Percentiles rank a stretch among this genome's conserved stretches.
These are phyloP conservation scores for Marmota flaviventris DNA, from an alignment of 2,113 vertebrate genomes.

Conservation along the genomic window DNA sequence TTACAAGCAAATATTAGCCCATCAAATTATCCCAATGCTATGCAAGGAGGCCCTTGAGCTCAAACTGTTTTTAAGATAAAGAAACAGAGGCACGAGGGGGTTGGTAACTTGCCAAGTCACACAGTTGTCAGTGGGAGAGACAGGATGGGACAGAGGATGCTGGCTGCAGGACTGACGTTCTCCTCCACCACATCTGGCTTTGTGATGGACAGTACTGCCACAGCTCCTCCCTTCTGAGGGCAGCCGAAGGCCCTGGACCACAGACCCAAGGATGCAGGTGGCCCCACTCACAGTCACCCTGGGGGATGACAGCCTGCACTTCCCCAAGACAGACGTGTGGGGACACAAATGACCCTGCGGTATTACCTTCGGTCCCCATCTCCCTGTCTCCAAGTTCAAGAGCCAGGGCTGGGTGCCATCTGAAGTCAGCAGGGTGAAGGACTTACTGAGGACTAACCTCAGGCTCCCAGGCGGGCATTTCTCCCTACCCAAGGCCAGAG, in stretches of 20 bases:
- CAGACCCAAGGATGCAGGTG: accelerated
- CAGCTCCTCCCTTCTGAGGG: accelerated
- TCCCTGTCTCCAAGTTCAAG: not conserved
- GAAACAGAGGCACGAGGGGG: accelerated
- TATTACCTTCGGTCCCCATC: accelerated
- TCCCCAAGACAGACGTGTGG: not conserved
- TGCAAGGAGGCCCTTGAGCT: accelerated
- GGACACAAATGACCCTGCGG: not conserved
- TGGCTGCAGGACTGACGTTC: accelerated
- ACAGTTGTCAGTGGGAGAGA: accelerated
- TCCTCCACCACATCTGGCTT: too few species aligned
- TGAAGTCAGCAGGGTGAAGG: not conserved
- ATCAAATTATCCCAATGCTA: accelerated
- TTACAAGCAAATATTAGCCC: not conserved
- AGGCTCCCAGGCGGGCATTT: accelerated
- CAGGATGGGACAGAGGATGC: not conserved
- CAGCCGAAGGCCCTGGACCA: not conserved
- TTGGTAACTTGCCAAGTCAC: not conserved
- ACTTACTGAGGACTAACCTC: not conserved
- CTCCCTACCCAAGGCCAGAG: not conserved
- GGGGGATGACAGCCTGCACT: accelerated
- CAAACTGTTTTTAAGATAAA: too few species aligned
- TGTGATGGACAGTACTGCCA: too few species aligned
- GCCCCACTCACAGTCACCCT: accelerated
- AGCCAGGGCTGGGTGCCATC: too few species aligned